Evolutionary conservation across 2,888 invertebrate genomes (phyloP).

Genomic region (Brachypterus glaber): DNA sequence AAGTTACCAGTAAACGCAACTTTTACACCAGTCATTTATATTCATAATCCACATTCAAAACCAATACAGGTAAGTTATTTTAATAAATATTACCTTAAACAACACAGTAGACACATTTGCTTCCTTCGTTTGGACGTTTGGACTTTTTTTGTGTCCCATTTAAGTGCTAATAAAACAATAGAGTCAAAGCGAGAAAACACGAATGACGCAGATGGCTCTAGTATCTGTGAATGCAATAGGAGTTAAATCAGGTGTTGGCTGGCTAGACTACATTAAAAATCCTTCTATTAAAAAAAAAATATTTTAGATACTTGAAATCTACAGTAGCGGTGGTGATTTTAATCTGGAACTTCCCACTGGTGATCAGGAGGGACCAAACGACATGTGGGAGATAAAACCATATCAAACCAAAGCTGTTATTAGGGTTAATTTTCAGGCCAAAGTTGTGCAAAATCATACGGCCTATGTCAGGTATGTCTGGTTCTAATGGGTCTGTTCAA

Average conservation of each 20-base stretch:
- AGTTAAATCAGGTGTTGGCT: not conserved
- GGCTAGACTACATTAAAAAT: conserved; percentile 5
- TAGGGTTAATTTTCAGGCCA: conserved; percentile 70
- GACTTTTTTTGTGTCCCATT: no score
- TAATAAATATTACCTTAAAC: not conserved
- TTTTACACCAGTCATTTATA: conserved; percentile 76
- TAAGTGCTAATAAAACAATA: no score
- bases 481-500: no score
- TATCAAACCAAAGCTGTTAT: conserved; percentile 81
- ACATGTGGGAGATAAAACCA: conserved; percentile 86
- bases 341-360: conserved; percentile 77
- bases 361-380: conserved; percentile 67
- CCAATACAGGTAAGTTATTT: conserved; percentile 63
- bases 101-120: no score
- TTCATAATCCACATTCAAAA: conserved; percentile 89
- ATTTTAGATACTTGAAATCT: conserved; percentile 63
- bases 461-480: conserved; percentile 69
- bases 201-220: no score
- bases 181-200: no score
- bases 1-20: conserved; percentile 87
- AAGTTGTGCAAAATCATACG: conserved; percentile 70
- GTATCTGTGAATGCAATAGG: not conserved
- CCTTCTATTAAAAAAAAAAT: conserved; percentile 8
- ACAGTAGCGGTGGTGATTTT: conserved; percentile 83
- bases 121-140: no score